Base-by-base conservation (phyloP, 2,113 vertebrate species). In the Archocentrus centrarchus region DNA sequence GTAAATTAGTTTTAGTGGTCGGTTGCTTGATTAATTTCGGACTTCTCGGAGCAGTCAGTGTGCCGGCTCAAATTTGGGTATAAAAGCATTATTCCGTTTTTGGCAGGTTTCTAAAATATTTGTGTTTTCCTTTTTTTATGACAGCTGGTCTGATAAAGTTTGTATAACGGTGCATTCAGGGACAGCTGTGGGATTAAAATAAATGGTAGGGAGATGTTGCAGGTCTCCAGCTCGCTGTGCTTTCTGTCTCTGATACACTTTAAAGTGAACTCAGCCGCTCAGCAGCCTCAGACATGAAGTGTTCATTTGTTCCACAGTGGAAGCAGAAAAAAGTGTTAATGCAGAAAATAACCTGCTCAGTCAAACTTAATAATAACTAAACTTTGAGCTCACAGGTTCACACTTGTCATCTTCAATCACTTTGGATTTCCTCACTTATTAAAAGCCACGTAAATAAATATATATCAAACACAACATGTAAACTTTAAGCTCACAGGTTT, bases 401-500 rank as follows among this genome's bases (percentile, higher is more conserved):
- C 68, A n/a, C 27, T 32, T 55, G 68, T 55, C 27, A 20, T 8
- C 20, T 32, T 73, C 24, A 32, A 3, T 73, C 27, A 0, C 20
- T 53, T 32, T 73, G 0, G 32, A 18, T 4, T 47, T 47, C 6
- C 13, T 32, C 24, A 53, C 27, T 55, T 14, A 73, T 73, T 5
- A 55, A 32, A 32, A 0, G 15, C 66, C 24, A 18, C 22, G 5
- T 27, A 47, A 47, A 68, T 22, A 53, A 39, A 47, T 0, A 10
- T 27, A 27, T 30, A 18, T 18, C 64, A n/a, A 77, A 82, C 55
- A 9, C 24, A 14, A 70, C 50, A 37, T 59, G 59, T 64, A 64
- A 83, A 78, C 75, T 85, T 75, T 77, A 64, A 86, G 90, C 80
- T 77, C 47, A 32, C 18, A 11, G 5, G 5, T 84, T 91, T 84